These are phyloP conservation scores for Saccopteryx leptura DNA, from an alignment of 2,113 vertebrate genomes.

Conservation along the genomic window DNA sequence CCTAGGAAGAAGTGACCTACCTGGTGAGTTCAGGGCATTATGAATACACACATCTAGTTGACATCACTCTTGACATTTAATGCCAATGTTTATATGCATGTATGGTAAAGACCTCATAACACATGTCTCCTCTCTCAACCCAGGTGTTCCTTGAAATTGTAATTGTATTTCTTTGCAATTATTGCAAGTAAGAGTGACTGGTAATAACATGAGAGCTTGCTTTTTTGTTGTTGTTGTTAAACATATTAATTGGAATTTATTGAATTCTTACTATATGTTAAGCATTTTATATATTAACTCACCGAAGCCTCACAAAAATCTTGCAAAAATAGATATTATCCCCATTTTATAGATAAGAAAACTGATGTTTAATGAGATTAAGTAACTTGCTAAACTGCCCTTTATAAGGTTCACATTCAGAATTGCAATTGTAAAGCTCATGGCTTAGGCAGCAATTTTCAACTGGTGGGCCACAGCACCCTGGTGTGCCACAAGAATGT, in stretches of 20 bases:
- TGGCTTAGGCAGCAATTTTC: neutral
- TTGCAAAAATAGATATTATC: neutral
- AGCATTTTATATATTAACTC: neutral
- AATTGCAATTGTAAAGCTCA: neutral
- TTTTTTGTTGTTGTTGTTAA: conserved; percentile 29
- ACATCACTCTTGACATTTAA: neutral
- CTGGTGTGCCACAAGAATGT: neutral
- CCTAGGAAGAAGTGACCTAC: neutral
- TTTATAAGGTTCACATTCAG: neutral
- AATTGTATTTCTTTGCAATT: neutral
- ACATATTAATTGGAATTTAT: neutral
- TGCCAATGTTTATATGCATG: neutral
- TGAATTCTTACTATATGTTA: neutral
- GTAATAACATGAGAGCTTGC: neutral
- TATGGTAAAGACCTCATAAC: neutral
- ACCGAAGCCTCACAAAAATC: neutral
- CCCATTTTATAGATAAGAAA: neutral
- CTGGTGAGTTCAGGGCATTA: neutral
- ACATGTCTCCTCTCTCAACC: neutral
- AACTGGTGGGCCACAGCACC: neutral
- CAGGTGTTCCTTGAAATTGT: neutral
- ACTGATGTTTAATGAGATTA: neutral
- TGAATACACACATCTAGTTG: neutral
- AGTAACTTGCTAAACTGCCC: neutral
- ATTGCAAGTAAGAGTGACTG: neutral